Conservation (phyloP, 2,888 invertebrate species). For the Lamellibrachia satsuma region DNA sequence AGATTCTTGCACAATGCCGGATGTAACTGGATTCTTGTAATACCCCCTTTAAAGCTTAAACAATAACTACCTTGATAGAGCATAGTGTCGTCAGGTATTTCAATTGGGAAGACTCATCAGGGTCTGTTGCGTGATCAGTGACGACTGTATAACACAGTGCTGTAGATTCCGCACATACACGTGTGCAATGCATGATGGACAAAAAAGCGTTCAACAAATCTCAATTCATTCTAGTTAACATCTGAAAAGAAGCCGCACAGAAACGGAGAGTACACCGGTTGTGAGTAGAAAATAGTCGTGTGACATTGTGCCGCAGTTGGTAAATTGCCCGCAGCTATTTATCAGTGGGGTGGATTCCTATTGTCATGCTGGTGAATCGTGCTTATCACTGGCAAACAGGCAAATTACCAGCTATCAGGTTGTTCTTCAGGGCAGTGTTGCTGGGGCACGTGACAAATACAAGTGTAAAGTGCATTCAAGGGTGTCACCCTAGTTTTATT, state of each 20-base stretch:
- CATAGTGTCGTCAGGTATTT: background rate
- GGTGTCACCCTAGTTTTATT: background rate
- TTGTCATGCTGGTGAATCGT: background rate
- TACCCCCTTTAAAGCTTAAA: background rate
- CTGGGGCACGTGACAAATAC: background rate
- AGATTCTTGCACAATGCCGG: background rate
- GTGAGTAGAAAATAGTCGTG: background rate
- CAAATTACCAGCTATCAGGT: constrained; percentile 7
- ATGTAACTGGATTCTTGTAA: background rate
- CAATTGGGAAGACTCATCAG: background rate
- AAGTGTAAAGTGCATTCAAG: background rate
- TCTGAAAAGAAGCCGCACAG: background rate
- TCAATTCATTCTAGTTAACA: constrained; percentile 17
- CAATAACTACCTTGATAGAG: background rate
- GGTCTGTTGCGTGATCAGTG: background rate
- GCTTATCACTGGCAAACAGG: constrained; percentile 13
- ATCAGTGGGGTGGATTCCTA: background rate
- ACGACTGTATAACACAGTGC: background rate
- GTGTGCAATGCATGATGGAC: background rate
- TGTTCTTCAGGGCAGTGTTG: background rate
- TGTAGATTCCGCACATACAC: background rate
- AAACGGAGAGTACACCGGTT: background rate
- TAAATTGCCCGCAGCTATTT: constrained; percentile 17
- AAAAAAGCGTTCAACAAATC: background rate
- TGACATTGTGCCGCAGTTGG: background rate